phyloP scores from a whole-genome alignment of 2,113 vertebrate species.

The Menidia beryllina region DNA sequence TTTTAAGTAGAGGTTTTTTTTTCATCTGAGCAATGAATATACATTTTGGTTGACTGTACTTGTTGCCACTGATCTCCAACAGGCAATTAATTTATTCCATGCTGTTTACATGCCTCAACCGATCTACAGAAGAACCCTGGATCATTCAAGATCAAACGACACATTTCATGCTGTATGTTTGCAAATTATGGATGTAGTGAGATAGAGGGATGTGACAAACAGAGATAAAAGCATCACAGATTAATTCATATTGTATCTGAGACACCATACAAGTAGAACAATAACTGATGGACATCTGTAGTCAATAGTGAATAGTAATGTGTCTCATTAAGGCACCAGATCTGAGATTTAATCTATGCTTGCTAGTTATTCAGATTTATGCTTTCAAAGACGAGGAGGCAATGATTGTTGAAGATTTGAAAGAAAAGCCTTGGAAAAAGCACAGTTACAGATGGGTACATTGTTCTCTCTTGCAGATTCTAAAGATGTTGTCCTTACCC shows the following conservation, averaged over 20 bases:
- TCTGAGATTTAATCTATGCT: background rate
- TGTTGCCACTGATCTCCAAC: slow-evolving; percentile 61
- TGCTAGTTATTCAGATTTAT: background rate
- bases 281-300: background rate
- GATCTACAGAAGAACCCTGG: slow-evolving; percentile 13
- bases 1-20: too few species aligned
- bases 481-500: background rate
- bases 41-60: slow-evolving; percentile 66
- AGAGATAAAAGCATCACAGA: background rate
- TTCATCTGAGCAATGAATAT: too few species aligned
- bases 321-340: background rate
- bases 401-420: background rate
- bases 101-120: slow-evolving; percentile 24
- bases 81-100: slow-evolving; percentile 60
- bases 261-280: background rate
- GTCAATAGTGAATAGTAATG: background rate
- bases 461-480: background rate
- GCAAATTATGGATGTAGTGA: background rate
- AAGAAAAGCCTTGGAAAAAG: too few species aligned
- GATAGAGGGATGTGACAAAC: background rate
- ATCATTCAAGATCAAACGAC: slow-evolving; percentile 22
- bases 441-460: background rate
- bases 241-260: background rate
- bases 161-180: slow-evolving; percentile 20
- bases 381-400: background rate